phyloP scores from a whole-genome alignment of 2,113 vertebrate genomes.

The Dromas ardeola region DNA sequence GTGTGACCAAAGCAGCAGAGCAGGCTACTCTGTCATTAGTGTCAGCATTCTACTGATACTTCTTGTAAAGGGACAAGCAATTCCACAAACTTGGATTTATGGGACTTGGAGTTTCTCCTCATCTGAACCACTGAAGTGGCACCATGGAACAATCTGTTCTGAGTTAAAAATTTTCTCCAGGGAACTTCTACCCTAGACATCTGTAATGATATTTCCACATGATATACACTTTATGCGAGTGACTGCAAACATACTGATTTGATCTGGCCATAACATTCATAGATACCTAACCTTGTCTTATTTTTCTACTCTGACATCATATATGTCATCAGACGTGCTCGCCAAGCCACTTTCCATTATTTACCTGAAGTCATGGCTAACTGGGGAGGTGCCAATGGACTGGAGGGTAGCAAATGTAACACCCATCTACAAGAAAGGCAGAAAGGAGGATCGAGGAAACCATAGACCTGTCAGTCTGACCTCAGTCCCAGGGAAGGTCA shows the following conservation, averaged over 20 bases:
- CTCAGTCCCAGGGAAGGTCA: no score
- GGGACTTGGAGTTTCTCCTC: not conserved
- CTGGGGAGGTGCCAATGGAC: no score
- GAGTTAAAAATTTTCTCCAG: not conserved
- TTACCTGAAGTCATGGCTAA: no score
- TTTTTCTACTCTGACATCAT: slow-evolving; percentile 62
- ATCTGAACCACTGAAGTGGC: not conserved
- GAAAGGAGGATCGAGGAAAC: no score
- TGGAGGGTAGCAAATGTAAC: no score
- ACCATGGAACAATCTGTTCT: not conserved
- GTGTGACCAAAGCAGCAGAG: not conserved
- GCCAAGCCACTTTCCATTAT: no score
- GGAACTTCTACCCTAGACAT: not conserved
- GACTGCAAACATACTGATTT: slow-evolving; percentile 52
- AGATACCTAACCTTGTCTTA: slow-evolving; percentile 61
- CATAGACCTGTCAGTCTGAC: no score
- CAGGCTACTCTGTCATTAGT: not conserved
- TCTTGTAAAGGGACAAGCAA: not conserved
- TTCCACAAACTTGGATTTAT: not conserved
- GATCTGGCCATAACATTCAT: slow-evolving; percentile 70
- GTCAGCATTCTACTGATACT: not conserved
- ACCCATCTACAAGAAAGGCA: no score
- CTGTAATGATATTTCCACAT: not conserved
- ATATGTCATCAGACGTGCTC: no score
- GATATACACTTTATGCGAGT: not conserved